Evolutionary conservation across 2,113 vertebrate species (phyloP), one percentile per base, ranked within the genome.

Genomic region (Monarcha castaneiventris): DNA sequence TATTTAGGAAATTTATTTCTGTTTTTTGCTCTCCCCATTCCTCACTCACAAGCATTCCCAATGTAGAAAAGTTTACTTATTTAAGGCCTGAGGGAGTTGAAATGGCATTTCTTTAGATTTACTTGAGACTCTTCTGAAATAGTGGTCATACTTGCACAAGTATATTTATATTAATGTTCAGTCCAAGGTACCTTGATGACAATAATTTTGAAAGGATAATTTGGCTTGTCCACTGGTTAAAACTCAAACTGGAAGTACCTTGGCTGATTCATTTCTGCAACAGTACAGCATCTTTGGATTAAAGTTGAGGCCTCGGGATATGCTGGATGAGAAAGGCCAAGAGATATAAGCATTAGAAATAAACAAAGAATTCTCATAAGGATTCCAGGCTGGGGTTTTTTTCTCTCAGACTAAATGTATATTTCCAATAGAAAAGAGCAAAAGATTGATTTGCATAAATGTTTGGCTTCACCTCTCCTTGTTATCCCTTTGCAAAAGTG

Each of bases 331-430:
- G 19, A 74, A 94, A 63, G 30, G 3, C 3, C 17, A 26, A 35
- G 13, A 63, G 12, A 15, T 43, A 35, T 2, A 48, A 64, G 0
- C 6, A 55, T 33, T 66, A 58, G 12, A 63, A 92, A 85, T 8
- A 48, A 49, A n/a, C 1, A 46, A 25, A 48, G 61, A 77, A 39
- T 46, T 76, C 11, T 43, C 11, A n/a, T 54, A 3, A 14, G 21
- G 6, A 39, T 69, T 56, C 16, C 5, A 11, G 3, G 3, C 1
- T 30, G 18, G 2, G 1, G 2, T 26, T 35, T 55, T 48, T 8
- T 48, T 18, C 16, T 8, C 41, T 16, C 21, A 81, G 32, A 16
- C 7, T 59, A 63, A 79, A 67, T 23, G 1, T 46, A 14, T 64
- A 83, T 72, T 86, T 83, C 30, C 21, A 68, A 15, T 3, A 58